A percentile compares a stretch with the other conserved stretches of the same genome.
Evolutionary conservation across 2,888 invertebrate genomes (phyloP).

Genomic region (Iselma pallidipennis): DNA sequence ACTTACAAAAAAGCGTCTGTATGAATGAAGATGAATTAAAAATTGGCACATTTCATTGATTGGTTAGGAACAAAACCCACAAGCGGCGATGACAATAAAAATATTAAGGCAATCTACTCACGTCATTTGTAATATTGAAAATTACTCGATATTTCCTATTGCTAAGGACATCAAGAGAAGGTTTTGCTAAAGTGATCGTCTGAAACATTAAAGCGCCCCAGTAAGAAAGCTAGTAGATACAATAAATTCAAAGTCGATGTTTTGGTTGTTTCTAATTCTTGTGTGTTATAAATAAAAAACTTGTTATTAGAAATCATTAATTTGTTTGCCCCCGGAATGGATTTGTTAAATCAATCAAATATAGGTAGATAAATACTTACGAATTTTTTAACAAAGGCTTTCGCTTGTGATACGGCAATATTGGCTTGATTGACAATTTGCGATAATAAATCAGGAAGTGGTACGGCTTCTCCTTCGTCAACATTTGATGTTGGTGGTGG

Average conservation of each 20-base stretch:
- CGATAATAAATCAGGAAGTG: conserved; percentile 50
- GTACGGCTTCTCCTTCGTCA: conserved; percentile 35
- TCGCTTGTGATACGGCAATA: conserved; percentile 55
- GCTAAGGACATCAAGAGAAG: conserved; percentile 3
- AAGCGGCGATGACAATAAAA: conserved; percentile 3
- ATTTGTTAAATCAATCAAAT: background rate
- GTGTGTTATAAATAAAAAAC: background rate
- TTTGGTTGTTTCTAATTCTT: background rate
- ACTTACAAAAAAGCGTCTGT: background rate
- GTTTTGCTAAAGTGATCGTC: conserved; percentile 3
- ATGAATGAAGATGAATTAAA: background rate
- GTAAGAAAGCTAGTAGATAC: background rate
- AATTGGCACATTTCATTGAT: background rate
- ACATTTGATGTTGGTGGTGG: conserved; percentile 10
- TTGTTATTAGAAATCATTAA: background rate
- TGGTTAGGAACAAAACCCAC: conserved; percentile 3
- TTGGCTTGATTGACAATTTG: conserved; percentile 56
- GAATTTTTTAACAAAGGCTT: conserved; percentile 55
- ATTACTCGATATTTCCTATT: conserved; percentile 7
- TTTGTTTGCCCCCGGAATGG: too few relatives aligned
- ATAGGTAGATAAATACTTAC: conserved; percentile 55
- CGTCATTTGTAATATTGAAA: conserved; percentile 7
- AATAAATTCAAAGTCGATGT: background rate
- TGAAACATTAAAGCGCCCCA: conserved; percentile 9
- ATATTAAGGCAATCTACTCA: conserved; percentile 4